Evolutionary conservation across 2,113 vertebrate genomes (phyloP).

Genomic region (Tauraco erythrolophus): DNA sequence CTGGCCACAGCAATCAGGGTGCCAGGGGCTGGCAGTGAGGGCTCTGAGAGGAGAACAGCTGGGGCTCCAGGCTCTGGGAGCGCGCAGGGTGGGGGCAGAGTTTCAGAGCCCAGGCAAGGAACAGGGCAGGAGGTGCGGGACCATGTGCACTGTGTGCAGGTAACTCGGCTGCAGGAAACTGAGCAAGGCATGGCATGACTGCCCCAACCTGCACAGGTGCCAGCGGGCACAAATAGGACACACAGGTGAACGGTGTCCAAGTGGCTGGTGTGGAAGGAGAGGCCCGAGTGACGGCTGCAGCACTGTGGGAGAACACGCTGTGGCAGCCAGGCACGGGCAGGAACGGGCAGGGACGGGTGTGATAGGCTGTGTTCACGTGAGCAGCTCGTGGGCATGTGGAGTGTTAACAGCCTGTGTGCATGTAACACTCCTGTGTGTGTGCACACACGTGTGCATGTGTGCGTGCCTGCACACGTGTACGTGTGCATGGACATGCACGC

Average conservation of each 20-base stretch:
- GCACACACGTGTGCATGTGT: background rate
- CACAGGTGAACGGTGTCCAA: accelerated
- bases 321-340: background rate
- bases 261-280: background rate
- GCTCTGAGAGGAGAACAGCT: background rate
- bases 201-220: background rate
- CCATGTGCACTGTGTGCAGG: background rate
- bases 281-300: background rate
- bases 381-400: background rate
- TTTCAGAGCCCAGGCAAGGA: background rate
- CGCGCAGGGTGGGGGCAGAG: accelerated
- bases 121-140: background rate
- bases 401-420: no score
- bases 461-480: background rate
- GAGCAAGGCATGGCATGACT: background rate
- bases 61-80: background rate
- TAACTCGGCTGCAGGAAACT: background rate
- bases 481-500: background rate
- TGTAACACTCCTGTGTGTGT: background rate
- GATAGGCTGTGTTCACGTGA: background rate
- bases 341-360: background rate
- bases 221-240: background rate
- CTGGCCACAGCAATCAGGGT: no score
- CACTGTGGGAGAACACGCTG: background rate
- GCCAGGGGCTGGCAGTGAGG: background rate